phyloP scores from a whole-genome alignment of 2,888 invertebrate species.

The Amiota mariae region DNA sequence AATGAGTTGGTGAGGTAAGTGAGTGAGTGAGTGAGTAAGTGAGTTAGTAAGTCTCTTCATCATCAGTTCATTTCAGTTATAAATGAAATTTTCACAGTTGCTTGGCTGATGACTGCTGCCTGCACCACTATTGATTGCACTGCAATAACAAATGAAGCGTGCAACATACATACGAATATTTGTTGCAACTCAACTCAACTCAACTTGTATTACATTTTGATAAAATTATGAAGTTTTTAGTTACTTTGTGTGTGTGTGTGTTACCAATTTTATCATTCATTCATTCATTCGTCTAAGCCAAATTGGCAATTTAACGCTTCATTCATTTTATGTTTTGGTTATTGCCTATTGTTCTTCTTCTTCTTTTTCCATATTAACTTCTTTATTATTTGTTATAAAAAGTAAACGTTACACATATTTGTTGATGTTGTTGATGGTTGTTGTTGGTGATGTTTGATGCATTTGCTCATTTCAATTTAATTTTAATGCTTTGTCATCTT shows the following conservation, averaged over 20 bases:
- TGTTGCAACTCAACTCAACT: background rate
- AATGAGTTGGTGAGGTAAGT: too few species aligned
- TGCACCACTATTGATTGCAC: too few species aligned
- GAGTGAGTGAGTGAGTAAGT: too few species aligned
- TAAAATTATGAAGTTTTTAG: background rate
- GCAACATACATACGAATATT: background rate
- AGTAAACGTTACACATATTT: background rate
- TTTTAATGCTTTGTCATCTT: background rate
- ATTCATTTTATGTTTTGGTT: constrained; percentile 10
- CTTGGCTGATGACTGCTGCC: too few species aligned
- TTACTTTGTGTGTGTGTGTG: background rate
- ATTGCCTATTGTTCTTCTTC: background rate
- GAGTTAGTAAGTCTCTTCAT: too few species aligned
- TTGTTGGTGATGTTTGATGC: background rate
- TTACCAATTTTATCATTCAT: background rate
- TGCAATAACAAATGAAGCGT: constrained; percentile 2
- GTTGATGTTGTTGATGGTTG: background rate
- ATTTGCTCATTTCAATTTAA: background rate
- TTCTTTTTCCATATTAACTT: background rate
- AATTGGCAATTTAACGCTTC: constrained; percentile 30
- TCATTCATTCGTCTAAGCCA: background rate
- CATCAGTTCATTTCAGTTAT: too few species aligned
- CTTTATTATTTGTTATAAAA: background rate
- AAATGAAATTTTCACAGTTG: too few species aligned
- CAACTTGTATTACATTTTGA: background rate